phyloP scores from a whole-genome alignment of 2,113 vertebrate genomes.

The Corythaeola cristata region DNA sequence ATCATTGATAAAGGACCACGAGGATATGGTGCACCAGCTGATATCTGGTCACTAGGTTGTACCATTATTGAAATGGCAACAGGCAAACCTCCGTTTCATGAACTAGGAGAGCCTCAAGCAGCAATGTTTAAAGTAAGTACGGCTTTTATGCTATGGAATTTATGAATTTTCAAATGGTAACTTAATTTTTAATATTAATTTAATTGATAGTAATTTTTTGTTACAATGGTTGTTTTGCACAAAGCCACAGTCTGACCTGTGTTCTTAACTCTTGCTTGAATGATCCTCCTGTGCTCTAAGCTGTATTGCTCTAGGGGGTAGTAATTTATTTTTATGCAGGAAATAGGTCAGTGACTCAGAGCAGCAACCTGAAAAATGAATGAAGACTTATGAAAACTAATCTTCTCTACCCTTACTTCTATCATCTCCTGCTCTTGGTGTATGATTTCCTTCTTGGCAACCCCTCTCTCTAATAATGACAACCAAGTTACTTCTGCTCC shows the following conservation, averaged over 20 bases:
- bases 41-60: slow-evolving; percentile 86
- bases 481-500: neutral
- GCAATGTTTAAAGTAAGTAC: slow-evolving; percentile 80
- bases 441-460: neutral
- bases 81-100: slow-evolving; percentile 78
- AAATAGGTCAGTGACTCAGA: slow-evolving; percentile 14
- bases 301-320: neutral
- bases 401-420: neutral
- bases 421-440: neutral
- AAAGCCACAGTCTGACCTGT: neutral
- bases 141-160: neutral
- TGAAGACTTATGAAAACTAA: neutral
- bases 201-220: neutral
- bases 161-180: neutral
- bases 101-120: slow-evolving; percentile 79
- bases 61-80: slow-evolving; percentile 87
- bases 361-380: neutral
- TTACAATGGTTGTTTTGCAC: neutral
- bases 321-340: neutral
- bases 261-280: neutral
- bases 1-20: slow-evolving; percentile 79
- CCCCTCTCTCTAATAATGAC: neutral
- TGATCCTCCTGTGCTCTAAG: neutral
- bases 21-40: slow-evolving; percentile 79
- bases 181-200: neutral